Evolutionary conservation across 2,888 invertebrate genomes (phyloP).

Genomic region (Sinhomidia bicolor): DNA sequence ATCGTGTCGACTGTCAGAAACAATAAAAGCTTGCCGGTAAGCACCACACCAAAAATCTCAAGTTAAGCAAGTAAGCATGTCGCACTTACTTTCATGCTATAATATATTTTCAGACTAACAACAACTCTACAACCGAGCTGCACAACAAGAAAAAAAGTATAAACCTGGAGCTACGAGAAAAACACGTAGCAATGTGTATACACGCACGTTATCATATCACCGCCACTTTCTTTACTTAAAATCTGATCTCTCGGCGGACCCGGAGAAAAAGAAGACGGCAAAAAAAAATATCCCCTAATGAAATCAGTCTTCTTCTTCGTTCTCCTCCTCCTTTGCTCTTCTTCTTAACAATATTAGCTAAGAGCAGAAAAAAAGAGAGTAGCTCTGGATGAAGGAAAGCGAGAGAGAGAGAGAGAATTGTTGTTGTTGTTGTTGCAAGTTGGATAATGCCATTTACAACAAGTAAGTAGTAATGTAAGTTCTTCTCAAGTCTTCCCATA

Average conservation of each 20-base stretch:
- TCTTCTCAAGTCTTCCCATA: slow-evolving; percentile 19
- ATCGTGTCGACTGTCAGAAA: slow-evolving; percentile 57
- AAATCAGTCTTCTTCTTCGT: slow-evolving; percentile 58
- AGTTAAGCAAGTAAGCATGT: neutral
- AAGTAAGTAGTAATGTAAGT: neutral
- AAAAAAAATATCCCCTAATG: slow-evolving; percentile 52
- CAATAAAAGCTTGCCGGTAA: slow-evolving; percentile 45
- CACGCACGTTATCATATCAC: slow-evolving; percentile 18
- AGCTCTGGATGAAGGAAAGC: neutral
- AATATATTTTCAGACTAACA: neutral
- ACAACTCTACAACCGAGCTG: slow-evolving; percentile 18
- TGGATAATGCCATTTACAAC: slow-evolving; percentile 45
- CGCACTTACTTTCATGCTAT: neutral
- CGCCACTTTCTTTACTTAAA: slow-evolving; percentile 27
- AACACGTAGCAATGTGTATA: neutral
- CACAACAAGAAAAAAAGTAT: neutral
- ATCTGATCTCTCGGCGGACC: slow-evolving; percentile 48
- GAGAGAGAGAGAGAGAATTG: neutral
- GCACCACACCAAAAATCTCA: neutral
- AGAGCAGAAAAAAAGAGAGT: neutral
- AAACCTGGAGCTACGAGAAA: neutral
- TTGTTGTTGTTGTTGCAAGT: no score
- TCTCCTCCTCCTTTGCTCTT: slow-evolving; percentile 39
- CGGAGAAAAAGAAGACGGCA: slow-evolving; percentile 41
- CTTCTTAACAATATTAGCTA: neutral